Evolutionary conservation across 2,113 vertebrate genomes (phyloP).

Genomic region (Callithrix jacchus): DNA sequence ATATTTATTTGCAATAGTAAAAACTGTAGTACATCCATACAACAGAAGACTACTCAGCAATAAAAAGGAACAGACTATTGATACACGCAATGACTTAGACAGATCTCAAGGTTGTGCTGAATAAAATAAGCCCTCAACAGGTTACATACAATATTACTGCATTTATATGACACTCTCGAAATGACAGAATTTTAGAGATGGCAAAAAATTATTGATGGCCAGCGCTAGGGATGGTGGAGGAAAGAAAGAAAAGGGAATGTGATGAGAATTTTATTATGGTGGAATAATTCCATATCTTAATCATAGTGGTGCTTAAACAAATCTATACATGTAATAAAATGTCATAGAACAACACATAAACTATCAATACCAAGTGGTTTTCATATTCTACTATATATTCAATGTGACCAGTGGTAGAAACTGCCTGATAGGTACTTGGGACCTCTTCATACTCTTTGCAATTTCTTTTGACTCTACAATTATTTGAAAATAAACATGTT

Average conservation of each 20-base stretch:
- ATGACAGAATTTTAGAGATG: background rate
- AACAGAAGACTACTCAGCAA: background rate
- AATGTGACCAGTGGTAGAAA: background rate
- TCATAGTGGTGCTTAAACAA: background rate
- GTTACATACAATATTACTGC: background rate
- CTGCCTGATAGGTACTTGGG: background rate
- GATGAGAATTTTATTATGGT: background rate
- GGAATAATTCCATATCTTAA: background rate
- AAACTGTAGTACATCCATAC: background rate
- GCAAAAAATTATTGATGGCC: background rate
- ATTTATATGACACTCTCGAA: background rate
- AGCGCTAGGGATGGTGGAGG: background rate
- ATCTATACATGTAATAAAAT: background rate
- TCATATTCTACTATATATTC: background rate
- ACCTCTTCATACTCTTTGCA: background rate
- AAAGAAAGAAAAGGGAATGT: background rate
- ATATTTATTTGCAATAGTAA: background rate
- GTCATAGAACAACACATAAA: background rate
- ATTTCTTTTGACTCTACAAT: background rate
- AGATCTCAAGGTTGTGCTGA: background rate
- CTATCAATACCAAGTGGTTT: background rate
- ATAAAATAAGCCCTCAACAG: background rate
- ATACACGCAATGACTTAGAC: background rate
- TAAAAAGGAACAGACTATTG: background rate
- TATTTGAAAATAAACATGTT: background rate